phyloP scores from a whole-genome alignment of 2,888 invertebrate genomes.

The Eupithecia vulgata region DNA sequence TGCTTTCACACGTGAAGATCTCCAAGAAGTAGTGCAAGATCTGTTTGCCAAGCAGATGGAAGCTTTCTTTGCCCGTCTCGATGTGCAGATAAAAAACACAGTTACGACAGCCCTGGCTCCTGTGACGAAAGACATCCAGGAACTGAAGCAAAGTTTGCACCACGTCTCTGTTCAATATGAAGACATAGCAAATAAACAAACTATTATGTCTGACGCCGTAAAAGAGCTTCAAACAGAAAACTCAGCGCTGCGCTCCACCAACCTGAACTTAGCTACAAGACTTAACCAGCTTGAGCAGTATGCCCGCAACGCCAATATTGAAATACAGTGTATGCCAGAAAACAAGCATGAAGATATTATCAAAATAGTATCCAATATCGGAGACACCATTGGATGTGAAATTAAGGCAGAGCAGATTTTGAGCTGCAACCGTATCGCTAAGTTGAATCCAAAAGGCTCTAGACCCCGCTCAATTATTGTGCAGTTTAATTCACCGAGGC shows the following conservation, averaged over 20 bases:
- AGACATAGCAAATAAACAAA: background rate
- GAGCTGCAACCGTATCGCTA: background rate
- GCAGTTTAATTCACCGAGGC: background rate
- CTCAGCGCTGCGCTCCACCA: background rate
- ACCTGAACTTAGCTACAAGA: background rate
- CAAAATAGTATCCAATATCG: background rate
- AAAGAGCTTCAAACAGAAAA: background rate
- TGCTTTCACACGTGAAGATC: background rate
- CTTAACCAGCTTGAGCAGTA: background rate
- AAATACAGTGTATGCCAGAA: background rate
- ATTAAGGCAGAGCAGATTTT: background rate
- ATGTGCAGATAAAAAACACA: background rate
- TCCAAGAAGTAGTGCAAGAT: background rate
- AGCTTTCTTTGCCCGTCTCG: background rate
- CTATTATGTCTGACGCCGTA: background rate
- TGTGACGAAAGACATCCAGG: background rate
- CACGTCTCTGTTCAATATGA: background rate
- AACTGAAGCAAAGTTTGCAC: background rate
- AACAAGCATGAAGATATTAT: background rate
- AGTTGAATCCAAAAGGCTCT: background rate
- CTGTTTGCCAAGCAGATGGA: background rate
- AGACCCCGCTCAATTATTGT: background rate
- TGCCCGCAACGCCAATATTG: background rate
- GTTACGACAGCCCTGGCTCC: background rate
- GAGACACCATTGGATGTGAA: background rate